Evolutionary conservation across 2,888 invertebrate genomes (phyloP).

Genomic region (Exephanes ischioxanthus): DNA sequence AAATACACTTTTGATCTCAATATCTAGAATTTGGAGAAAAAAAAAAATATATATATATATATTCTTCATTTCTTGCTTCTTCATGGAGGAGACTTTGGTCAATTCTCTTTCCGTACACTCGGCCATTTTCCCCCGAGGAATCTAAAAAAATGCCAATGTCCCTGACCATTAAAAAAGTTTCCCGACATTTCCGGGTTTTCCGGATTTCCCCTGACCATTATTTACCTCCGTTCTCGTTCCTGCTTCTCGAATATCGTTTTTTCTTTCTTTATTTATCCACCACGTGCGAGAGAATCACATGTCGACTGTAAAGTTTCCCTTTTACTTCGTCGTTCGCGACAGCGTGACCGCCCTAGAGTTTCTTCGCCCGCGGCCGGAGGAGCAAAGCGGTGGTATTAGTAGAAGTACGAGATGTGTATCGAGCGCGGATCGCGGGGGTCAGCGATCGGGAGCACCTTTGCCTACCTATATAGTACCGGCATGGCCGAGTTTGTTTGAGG

Average conservation of each 20-base stretch:
- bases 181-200: too few species aligned
- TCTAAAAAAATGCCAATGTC: too few species aligned
- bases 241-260: constrained; percentile 1
- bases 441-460: constrained; percentile 73
- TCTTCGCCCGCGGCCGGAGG: background rate
- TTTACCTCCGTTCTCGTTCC: background rate
- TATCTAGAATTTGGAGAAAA: too few species aligned
- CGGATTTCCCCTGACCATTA: too few species aligned
- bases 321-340: constrained; percentile 36
- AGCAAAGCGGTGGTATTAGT: constrained; percentile 6
- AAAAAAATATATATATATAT: too few species aligned
- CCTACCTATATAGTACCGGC: constrained; percentile 58
- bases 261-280: background rate
- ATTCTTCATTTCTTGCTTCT: too few species aligned
- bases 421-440: constrained; percentile 76
- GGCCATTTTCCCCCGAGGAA: too few species aligned
- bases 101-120: too few species aligned
- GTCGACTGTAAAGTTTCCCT: background rate
- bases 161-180: too few species aligned
- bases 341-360: constrained; percentile 11
- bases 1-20: too few species aligned
- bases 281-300: background rate
- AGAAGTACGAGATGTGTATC: constrained; percentile 73
- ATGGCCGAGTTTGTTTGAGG: constrained; percentile 75
- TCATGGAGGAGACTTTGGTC: too few species aligned